A percentile compares a stretch with the other conserved stretches of the same genome.
These are phyloP conservation scores for Calypte anna DNA, from an alignment of 2,113 vertebrate species.

Conservation along the genomic window DNA sequence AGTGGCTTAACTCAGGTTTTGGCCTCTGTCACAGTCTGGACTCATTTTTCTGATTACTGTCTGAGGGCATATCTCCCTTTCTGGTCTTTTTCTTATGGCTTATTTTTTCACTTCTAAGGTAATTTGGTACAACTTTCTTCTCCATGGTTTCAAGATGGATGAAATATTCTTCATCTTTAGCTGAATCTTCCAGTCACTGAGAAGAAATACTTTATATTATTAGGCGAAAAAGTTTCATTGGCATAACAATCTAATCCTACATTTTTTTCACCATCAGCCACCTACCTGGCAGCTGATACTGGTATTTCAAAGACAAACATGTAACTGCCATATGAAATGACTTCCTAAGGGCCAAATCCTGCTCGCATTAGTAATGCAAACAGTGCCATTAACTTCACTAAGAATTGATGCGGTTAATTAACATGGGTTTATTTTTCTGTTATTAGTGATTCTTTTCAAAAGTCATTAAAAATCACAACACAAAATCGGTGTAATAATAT, in stretches of 20 bases:
- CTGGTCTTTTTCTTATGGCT: not conserved
- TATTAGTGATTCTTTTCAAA: conserved; percentile 56
- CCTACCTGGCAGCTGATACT: not conserved
- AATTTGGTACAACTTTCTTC: not conserved
- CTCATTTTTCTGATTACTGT: not conserved
- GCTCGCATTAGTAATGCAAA: conserved; percentile 18
- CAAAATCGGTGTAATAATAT: conserved; percentile 6
- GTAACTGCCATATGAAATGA: not conserved
- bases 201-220: not conserved
- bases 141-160: not conserved
- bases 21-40: not conserved
- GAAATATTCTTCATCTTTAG: not conserved
- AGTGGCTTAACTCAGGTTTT: not conserved
- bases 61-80: not conserved
- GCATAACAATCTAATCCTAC: not conserved
- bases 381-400: conserved; percentile 36
- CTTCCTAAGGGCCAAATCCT: conserved; percentile 53
- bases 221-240: not conserved
- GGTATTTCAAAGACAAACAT: not conserved
- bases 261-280: not conserved
- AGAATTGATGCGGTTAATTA: conserved; percentile 61
- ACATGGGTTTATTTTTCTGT: conserved; percentile 36
- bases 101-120: not conserved
- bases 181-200: not conserved
- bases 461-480: conserved; percentile 54